These are phyloP conservation scores for Poeciliopsis occidentalis DNA, from an alignment of 2,113 vertebrate genomes.

Conservation along the genomic window DNA sequence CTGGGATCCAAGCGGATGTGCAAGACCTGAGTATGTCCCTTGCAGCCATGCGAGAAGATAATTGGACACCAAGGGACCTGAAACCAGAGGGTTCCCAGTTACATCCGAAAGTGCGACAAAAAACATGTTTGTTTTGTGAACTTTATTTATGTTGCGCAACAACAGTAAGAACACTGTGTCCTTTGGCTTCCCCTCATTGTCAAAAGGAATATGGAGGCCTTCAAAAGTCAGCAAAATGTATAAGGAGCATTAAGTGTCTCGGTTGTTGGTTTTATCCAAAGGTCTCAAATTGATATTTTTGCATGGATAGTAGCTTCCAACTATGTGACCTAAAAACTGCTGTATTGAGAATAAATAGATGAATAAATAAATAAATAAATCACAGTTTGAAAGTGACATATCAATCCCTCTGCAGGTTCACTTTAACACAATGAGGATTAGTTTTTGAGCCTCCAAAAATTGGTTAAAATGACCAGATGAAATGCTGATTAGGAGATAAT, in stretches of 20 bases:
- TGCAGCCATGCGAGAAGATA: slow-evolving; percentile 48
- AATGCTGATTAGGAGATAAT: neutral
- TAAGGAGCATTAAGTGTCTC: neutral
- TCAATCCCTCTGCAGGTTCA: neutral
- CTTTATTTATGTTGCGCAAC: slow-evolving; percentile 36
- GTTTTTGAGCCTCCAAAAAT: too few species aligned
- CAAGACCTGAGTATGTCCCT: slow-evolving; percentile 1
- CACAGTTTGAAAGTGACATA: neutral
- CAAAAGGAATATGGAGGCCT: neutral
- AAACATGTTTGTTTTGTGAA: slow-evolving; percentile 78
- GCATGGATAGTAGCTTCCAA: neutral
- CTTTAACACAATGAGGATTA: too few species aligned
- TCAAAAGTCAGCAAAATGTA: neutral
- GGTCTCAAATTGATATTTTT: neutral
- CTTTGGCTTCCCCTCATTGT: slow-evolving; percentile 8
- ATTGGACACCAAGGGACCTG: slow-evolving; percentile 74
- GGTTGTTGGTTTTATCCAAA: neutral
- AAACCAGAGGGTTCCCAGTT: slow-evolving; percentile 28
- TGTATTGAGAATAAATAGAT: neutral
- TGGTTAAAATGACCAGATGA: neutral
- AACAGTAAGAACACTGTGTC: slow-evolving; percentile 13
- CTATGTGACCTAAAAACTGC: neutral
- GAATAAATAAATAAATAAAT: too few species aligned
- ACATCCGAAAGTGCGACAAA: slow-evolving; percentile 46
- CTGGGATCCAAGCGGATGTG: neutral